These are phyloP conservation scores for Ictalurus punctatus DNA, from an alignment of 2,113 vertebrate species.

Conservation along the genomic window DNA sequence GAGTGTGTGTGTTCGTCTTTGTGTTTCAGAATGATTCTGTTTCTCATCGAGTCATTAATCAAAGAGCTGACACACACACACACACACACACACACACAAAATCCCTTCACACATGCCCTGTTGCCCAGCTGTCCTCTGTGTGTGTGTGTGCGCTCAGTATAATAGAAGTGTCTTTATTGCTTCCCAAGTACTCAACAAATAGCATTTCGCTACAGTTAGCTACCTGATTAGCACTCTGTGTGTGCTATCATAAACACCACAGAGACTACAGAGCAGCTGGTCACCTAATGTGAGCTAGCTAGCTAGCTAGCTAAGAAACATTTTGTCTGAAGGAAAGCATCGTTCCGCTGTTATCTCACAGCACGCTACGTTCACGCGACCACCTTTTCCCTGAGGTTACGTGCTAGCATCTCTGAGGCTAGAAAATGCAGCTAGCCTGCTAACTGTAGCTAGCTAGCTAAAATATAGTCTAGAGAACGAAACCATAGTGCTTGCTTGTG, in stretches of 20 bases:
- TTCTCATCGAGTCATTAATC: slow-evolving; percentile 41
- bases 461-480: not conserved
- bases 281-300: not conserved
- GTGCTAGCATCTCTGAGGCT: not conserved
- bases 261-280: not conserved
- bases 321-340: not conserved
- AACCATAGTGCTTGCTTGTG: not conserved
- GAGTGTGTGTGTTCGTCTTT: slow-evolving; percentile 26
- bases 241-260: not conserved
- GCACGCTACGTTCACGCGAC: not conserved
- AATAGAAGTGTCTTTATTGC: not conserved
- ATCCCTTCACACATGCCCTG: not conserved
- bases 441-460: not conserved
- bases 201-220: not conserved
- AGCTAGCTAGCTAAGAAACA: not conserved
- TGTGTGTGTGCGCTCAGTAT: not conserved
- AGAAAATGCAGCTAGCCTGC: not conserved
- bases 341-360: not conserved
- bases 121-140: slow-evolving; percentile 28
- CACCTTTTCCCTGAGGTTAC: not conserved
- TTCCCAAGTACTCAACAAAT: not conserved
- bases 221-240: not conserved
- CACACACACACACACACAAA: not conserved
- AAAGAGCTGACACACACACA: slow-evolving; percentile 41
- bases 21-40: slow-evolving; percentile 30